These are phyloP conservation scores for Scolopax mira DNA, from an alignment of 2,113 vertebrate genomes.

Conservation along the genomic window DNA sequence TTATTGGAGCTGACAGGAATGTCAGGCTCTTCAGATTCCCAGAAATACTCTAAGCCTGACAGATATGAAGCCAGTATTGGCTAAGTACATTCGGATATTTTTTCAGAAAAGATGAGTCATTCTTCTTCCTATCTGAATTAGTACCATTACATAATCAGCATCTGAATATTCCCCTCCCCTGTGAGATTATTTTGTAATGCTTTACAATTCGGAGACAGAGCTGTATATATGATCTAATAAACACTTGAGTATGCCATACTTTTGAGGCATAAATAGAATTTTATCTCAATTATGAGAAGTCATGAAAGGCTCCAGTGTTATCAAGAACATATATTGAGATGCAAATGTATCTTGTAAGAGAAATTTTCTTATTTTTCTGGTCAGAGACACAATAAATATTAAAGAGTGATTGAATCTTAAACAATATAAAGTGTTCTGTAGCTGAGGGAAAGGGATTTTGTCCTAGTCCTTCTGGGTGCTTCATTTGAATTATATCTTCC, in stretches of 20 bases:
- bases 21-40: conserved; percentile 32
- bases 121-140: conserved; percentile 22
- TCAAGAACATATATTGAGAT: neutral
- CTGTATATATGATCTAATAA: neutral
- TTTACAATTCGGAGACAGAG: neutral
- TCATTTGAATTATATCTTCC: neutral
- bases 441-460: neutral
- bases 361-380: neutral
- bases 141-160: neutral
- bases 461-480: neutral
- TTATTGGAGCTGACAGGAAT: conserved; percentile 31
- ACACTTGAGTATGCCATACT: neutral
- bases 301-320: neutral
- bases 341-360: neutral
- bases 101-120: conserved; percentile 46
- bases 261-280: neutral
- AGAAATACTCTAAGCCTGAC: conserved; percentile 12
- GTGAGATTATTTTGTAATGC: neutral
- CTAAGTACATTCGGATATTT: conserved; percentile 7
- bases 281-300: neutral
- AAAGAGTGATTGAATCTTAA: neutral
- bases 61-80: neutral
- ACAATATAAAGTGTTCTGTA: neutral
- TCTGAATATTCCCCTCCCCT: neutral
- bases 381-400: neutral